A percentile compares a stretch with the other conserved stretches of the same genome.
phyloP scores from a whole-genome alignment of 1,140 invertebrate genomes.

The Notospermus geniculatus region DNA sequence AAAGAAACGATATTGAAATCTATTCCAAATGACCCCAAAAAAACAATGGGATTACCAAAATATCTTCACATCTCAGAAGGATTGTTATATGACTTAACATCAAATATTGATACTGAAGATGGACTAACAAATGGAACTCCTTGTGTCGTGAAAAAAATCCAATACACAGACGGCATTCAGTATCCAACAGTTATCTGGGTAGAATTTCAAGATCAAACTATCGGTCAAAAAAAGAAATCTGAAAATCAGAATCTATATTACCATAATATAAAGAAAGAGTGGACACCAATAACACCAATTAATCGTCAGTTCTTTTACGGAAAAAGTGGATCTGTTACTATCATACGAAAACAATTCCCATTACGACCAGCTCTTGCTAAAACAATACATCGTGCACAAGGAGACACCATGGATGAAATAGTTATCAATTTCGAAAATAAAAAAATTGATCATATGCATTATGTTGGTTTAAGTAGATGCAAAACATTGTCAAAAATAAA shows the following conservation, averaged over 20 bases:
- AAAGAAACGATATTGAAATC: background rate
- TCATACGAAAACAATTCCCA: slow-evolving; percentile 6
- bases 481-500: background rate
- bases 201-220: background rate
- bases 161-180: background rate
- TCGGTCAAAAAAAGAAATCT: background rate
- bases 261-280: background rate
- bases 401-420: slow-evolving; percentile 1
- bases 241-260: background rate
- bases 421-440: slow-evolving; percentile 1
- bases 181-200: background rate
- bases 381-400: slow-evolving; percentile 5
- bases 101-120: slow-evolving; percentile 3
- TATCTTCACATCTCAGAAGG: background rate
- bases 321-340: background rate
- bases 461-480: slow-evolving; percentile 6
- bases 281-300: background rate
- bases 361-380: background rate
- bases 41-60: background rate
- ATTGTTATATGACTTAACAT: background rate
- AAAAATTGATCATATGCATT: slow-evolving; percentile 3
- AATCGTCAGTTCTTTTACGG: background rate
- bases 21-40: background rate
- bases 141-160: background rate
- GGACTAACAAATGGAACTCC: slow-evolving; percentile 3